Evolutionary conservation across 2,888 invertebrate species (phyloP), one percentile per base, ranked within the genome.

Genomic region (Eupeodes latifasciatus): DNA sequence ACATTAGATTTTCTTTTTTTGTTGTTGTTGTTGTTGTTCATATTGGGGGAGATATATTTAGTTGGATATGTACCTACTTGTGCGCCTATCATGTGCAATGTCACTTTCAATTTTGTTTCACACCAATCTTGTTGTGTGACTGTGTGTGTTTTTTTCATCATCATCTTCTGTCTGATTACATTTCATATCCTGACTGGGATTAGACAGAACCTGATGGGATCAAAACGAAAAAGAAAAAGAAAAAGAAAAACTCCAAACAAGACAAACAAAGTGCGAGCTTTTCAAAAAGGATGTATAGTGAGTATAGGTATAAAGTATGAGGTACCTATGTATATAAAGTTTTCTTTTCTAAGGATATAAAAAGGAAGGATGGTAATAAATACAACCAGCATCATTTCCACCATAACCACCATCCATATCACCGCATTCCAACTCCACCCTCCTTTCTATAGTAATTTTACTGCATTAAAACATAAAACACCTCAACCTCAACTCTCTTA

Each of bases 391-490:
- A 66, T 44, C 62, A 61, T 49, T 71, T 53, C 36, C 27, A 9
- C n/a, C 27, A 19, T 27, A 53, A n/a, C 12, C 5, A 34, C 66
- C 59, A 19, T 16, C 5, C 9, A 40, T 40, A 40, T 27, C 5
- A 5, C 19, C 36, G 36, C 12, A 47, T 47, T 16, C 7, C 16
- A 27, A 67, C 16, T 19, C 5, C 62, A 36, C 55, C 57, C 12
- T 14, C 19, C 11, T n/a, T 5, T 34, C 44, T 76, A 34, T 86
- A 69, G 57, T 76, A 81, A 72, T 85, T 78, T 75, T 78, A 81
- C 69, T 88, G 74, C 84, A 84, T 78, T 88, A 88, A 81, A 85
- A 69, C 79, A 81, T 88, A 88, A 81, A 85, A 69, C 76, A 81
- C 88, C 88, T 85, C 74, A 69, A 74, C 77, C 19, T 19, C 81